Evolutionary conservation across 2,113 vertebrate species (phyloP), one percentile per base, ranked within the genome.

Genomic region (Charina bottae): DNA sequence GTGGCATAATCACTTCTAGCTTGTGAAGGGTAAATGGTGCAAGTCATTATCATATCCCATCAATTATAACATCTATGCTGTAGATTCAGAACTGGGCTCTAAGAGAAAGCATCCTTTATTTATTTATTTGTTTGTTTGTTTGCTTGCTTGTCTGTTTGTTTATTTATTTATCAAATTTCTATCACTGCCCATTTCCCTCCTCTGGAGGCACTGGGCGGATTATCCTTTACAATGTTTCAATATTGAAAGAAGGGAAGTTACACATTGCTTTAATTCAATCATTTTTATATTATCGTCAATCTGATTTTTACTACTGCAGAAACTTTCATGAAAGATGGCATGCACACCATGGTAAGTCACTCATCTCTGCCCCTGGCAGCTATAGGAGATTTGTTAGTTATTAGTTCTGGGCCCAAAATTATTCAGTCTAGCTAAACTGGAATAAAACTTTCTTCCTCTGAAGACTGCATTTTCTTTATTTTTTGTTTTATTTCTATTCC

Each of bases 1-100:
- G 88, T 64, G 92, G 86, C 88, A 23, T 37, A 89, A 93, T 90
- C 90, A 88, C 88, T 94, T 95, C 92, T 58, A 88, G 85, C 37
- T 87, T 12, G 1, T 88, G 68, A 93, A 88, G 24, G 7, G 93
- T 88, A 95, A 94, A 58, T 85, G 91, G 85, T 68, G 89, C 15
- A 60, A 89, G 23, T 2, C 90, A 92, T 94, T 94, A 83, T 8
- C 90, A 5, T 11, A 59, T 62, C 23, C 9, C 42, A 68, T 2
- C 89, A 85, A 88, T 13, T 17, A 87, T 6, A 93, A 62, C 78
- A 85, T 10, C 83, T 26, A 56, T 15, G 85, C 3, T 58, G 90
- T 0, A 54, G 1, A 13, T 0, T 0, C 0, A 0, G 24, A 91
- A 91, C 0, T 26, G 17, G 2, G 72, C 89, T 24, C 87, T 49